A percentile compares a stretch with the other conserved stretches of the same genome.
Evolutionary conservation across 1,140 invertebrate genomes (phyloP).

Genomic region (Drosophila parabipectinata): DNA sequence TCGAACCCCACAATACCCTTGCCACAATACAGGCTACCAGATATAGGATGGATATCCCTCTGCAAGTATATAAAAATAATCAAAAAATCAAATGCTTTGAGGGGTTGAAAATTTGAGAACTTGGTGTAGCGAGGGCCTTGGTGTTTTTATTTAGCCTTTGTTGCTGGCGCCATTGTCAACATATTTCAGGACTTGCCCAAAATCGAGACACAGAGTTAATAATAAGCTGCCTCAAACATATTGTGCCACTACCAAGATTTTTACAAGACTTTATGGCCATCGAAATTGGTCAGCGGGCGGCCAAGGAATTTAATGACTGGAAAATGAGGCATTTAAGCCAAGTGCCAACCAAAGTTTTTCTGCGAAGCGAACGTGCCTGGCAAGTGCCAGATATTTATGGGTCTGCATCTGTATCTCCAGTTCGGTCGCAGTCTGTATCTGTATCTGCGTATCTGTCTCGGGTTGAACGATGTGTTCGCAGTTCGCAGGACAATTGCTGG

Average conservation of each 20-base stretch:
- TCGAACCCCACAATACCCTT: neutral
- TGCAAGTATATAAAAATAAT: constrained; percentile 12
- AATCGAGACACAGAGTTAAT: constrained; percentile 59
- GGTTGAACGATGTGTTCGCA: constrained; percentile 24
- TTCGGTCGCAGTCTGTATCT: constrained; percentile 28
- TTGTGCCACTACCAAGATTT: constrained; percentile 45
- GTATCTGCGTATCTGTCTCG: constrained; percentile 12
- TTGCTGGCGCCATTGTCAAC: constrained; percentile 80
- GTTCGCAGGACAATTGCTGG: constrained; percentile 27
- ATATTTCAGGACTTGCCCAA: constrained; percentile 64
- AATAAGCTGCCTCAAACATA: constrained; percentile 66
- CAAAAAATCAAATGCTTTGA: constrained; percentile 73
- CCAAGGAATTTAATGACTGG: constrained; percentile 75
- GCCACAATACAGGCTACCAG: no score
- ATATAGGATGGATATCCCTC: no score
- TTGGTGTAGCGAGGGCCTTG: constrained; percentile 9
- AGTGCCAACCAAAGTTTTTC: constrained; percentile 60
- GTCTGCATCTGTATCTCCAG: constrained; percentile 46
- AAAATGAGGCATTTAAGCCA: constrained; percentile 79
- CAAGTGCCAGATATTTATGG: constrained; percentile 68
- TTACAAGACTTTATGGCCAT: constrained; percentile 61
- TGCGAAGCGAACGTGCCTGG: constrained; percentile 57
- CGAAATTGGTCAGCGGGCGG: constrained; percentile 68
- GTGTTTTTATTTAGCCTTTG: constrained; percentile 52
- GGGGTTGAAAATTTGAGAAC: constrained; percentile 62